Percentiles rank a stretch among this genome's conserved stretches.
Evolutionary conservation across 2,797 vertebrate genomes (phyloP).

Genomic region (Lindbergichthys nudifrons): DNA sequence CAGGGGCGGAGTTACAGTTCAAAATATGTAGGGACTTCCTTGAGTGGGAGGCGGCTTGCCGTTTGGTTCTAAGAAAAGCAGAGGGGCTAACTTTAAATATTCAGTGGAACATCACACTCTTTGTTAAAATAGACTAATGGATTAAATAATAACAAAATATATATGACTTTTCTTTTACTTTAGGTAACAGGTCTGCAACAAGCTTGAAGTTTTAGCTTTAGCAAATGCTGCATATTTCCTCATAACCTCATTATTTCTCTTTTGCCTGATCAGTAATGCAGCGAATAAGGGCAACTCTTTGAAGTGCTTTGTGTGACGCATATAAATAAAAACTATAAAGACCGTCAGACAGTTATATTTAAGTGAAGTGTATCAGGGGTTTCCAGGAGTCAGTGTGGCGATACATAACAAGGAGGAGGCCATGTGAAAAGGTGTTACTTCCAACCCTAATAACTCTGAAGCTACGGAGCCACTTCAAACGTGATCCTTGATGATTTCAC

Average conservation of each 20-base stretch:
- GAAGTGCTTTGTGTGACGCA: slow-evolving; percentile 21
- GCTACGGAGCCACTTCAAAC: no score
- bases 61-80: slow-evolving; percentile 55
- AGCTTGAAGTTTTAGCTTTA: neutral
- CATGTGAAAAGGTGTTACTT: neutral
- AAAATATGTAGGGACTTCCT: slow-evolving; percentile 46
- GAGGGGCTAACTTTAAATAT: slow-evolving; percentile 34
- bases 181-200: neutral
- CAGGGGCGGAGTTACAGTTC: slow-evolving; percentile 39
- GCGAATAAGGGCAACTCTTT: neutral
- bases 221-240: neutral
- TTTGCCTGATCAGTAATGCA: slow-evolving; percentile 24
- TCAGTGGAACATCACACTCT: slow-evolving; percentile 10
- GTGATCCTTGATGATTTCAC: no score
- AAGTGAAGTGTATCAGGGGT: neutral
- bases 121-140: slow-evolving; percentile 16
- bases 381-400: neutral
- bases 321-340: neutral
- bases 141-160: slow-evolving; percentile 9
- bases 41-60: slow-evolving; percentile 45
- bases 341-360: neutral
- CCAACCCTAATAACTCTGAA: neutral
- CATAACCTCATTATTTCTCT: neutral
- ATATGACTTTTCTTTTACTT: slow-evolving; percentile 7
- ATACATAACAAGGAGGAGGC: slow-evolving; percentile 4